Evolutionary conservation across 2,113 vertebrate species (phyloP).

Genomic region (Xyliphius kryptos): DNA sequence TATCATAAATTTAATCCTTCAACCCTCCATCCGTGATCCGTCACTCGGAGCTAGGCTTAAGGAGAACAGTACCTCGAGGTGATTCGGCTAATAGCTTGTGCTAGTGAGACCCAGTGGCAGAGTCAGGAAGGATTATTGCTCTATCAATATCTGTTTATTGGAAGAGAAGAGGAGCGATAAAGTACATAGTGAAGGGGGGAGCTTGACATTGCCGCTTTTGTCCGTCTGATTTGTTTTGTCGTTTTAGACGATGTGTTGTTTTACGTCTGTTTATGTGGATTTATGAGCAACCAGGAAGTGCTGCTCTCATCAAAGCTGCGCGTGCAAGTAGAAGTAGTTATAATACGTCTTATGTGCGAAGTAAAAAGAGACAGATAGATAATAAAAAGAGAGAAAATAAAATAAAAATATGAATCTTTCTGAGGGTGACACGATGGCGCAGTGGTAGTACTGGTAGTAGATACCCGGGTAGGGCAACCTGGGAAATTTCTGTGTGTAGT

Average conservation of each 20-base stretch:
- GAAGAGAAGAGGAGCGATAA: conserved; percentile 18
- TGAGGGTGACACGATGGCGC: too few relatives aligned
- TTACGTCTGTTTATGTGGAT: conserved; percentile 32
- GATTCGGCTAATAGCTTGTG: conserved; percentile 27
- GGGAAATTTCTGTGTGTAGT: too few relatives aligned
- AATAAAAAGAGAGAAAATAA: too few relatives aligned
- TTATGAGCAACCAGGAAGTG: conserved; percentile 30
- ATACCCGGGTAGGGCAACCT: too few relatives aligned
- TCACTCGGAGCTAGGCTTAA: conserved; percentile 17
- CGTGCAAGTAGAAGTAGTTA: too few relatives aligned
- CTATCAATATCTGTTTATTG: conserved; percentile 37
- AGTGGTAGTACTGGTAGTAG: too few relatives aligned
- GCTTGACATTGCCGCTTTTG: background rate
- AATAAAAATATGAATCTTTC: too few relatives aligned
- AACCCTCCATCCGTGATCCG: too few relatives aligned
- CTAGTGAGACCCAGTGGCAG: conserved; percentile 10
- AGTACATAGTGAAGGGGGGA: conserved; percentile 13
- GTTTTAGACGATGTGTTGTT: conserved; percentile 5
- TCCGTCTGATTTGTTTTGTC: conserved; percentile 18
- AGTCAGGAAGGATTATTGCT: conserved; percentile 31
- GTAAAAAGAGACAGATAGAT: too few relatives aligned
- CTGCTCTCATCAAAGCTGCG: conserved; percentile 24
- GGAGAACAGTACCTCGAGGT: conserved; percentile 15
- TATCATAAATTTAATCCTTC: too few relatives aligned
- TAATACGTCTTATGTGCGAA: too few relatives aligned